Conservation (phyloP, 2,113 vertebrate species). For the Apaloderma vittatum region DNA sequence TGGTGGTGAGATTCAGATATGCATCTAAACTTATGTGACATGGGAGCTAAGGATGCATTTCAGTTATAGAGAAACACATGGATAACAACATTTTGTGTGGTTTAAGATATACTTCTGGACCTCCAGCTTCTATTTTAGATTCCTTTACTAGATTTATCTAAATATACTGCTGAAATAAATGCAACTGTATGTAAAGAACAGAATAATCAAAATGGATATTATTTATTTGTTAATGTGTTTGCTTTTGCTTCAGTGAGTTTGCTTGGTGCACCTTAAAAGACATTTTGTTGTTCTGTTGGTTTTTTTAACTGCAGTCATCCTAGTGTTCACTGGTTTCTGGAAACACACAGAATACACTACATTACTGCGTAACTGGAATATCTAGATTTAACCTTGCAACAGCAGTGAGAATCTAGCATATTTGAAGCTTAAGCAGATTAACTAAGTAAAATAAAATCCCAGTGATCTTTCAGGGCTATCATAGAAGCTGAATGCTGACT, state of each 20-base stretch:
- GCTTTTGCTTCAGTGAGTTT: not conserved
- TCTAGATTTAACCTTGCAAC: not conserved
- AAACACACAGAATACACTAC: not conserved
- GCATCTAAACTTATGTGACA: not conserved
- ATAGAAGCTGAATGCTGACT: not conserved
- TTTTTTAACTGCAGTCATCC: not conserved
- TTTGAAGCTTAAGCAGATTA: not conserved
- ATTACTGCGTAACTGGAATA: not conserved
- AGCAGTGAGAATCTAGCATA: not conserved
- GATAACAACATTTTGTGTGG: not conserved
- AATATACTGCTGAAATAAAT: not conserved
- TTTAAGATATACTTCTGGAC: not conserved
- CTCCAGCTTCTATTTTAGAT: not conserved
- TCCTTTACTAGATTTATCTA: not conserved
- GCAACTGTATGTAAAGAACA: not conserved
- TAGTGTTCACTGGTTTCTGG: not conserved
- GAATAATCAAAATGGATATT: not conserved
- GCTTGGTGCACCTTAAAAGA: not conserved
- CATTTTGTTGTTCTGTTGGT: not conserved
- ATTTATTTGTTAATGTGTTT: not conserved
- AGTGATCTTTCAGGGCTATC: not conserved
- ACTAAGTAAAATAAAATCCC: not conserved
- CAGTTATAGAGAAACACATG: not conserved
- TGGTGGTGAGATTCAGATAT: not conserved
- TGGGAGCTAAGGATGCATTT: not conserved